Evolutionary conservation across 2,888 invertebrate species (phyloP).

Genomic region (Hecatera dysodea): DNA sequence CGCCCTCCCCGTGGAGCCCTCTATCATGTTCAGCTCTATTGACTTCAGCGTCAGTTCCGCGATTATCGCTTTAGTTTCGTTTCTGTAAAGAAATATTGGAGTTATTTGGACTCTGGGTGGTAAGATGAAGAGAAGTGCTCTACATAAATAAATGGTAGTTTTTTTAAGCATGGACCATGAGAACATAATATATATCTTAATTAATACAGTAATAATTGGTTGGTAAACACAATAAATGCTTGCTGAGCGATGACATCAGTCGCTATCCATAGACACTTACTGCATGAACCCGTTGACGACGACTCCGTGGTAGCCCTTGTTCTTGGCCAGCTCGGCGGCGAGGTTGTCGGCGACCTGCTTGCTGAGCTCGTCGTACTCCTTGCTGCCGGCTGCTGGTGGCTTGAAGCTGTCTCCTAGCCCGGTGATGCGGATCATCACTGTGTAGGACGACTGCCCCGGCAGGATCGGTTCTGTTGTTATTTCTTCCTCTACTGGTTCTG

Average conservation of each 20-base stretch:
- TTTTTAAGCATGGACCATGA: too few relatives aligned
- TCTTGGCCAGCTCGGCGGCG: slow-evolving; percentile 65
- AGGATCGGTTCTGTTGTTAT: slow-evolving; percentile 90
- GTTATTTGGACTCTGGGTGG: too few relatives aligned
- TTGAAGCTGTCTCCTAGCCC: slow-evolving; percentile 95
- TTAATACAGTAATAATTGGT: too few relatives aligned
- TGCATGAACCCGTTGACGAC: slow-evolving; percentile 93
- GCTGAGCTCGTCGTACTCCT: slow-evolving; percentile 94
- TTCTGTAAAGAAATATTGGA: slow-evolving; percentile 72
- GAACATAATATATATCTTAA: too few relatives aligned
- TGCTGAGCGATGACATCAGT: too few relatives aligned
- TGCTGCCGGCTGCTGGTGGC: slow-evolving; percentile 93
- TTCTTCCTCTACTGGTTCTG: slow-evolving; percentile 91
- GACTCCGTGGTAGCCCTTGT: slow-evolving; percentile 93
- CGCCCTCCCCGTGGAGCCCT: slow-evolving; percentile 86
- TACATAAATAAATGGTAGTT: too few relatives aligned
- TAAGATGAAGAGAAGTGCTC: not conserved
- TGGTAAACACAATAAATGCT: too few relatives aligned
- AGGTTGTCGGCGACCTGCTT: slow-evolving; percentile 83
- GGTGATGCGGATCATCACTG: slow-evolving; percentile 93
- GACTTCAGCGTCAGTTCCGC: slow-evolving; percentile 94
- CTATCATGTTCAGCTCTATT: slow-evolving; percentile 93
- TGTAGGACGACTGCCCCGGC: slow-evolving; percentile 93
- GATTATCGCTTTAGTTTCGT: slow-evolving; percentile 92
- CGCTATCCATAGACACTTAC: slow-evolving; percentile 77